phyloP scores from a whole-genome alignment of 1,140 invertebrate species.

The Drosophila jambulina region DNA sequence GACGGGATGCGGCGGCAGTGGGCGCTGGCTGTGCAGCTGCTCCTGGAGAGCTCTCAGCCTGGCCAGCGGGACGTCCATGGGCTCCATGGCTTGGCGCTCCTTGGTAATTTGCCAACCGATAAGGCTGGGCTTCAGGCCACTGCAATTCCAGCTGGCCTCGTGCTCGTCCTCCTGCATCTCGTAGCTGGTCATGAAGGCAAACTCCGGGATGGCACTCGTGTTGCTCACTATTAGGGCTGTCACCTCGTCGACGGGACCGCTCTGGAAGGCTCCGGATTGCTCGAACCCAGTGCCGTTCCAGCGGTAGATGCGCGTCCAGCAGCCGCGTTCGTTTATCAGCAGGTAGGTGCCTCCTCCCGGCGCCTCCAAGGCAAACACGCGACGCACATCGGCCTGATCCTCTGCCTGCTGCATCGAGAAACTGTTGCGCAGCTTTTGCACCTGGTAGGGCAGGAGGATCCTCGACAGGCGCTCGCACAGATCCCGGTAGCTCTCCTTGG shows the following conservation, averaged over 20 bases:
- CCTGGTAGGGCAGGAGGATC: conserved; percentile 57
- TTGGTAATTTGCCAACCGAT: conserved; percentile 50
- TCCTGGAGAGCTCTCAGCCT: conserved; percentile 40
- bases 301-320: conserved; percentile 58
- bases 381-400: conserved; percentile 50
- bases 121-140: conserved; percentile 16
- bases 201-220: conserved; percentile 14
- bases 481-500: conserved; percentile 24
- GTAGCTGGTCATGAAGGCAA: conserved; percentile 70
- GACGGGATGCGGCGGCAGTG: conserved; percentile 15
- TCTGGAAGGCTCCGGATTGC: conserved; percentile 39
- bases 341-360: conserved; percentile 35
- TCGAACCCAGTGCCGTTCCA: conserved; percentile 57
- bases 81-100: conserved; percentile 13
- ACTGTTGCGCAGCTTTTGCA: conserved; percentile 38
- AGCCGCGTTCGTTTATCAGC: conserved; percentile 65
- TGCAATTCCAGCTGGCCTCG: conserved; percentile 58
- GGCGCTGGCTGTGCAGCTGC: conserved; percentile 13
- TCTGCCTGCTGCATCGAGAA: conserved; percentile 35
- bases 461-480: conserved; percentile 39
- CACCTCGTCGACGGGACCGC: conserved; percentile 68
- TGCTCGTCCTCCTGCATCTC: conserved; percentile 47
- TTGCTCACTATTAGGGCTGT: conserved; percentile 38
- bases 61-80: conserved; percentile 18
- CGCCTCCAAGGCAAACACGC: conserved; percentile 48